These are phyloP conservation scores for Trididemnum clinides DNA, from an alignment of 23 tunicate species.

Conservation along the genomic window DNA sequence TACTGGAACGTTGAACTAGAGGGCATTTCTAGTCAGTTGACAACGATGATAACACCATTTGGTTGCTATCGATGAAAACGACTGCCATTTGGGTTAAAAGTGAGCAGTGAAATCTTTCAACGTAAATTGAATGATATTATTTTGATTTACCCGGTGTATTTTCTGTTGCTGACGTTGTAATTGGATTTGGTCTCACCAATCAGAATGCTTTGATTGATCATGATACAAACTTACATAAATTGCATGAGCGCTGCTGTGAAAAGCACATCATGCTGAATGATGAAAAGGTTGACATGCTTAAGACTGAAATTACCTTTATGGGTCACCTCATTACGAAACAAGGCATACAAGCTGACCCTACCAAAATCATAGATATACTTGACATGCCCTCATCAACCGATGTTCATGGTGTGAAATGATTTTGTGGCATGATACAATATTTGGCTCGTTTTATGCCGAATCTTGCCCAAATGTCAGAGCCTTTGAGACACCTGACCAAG, in stretches of 20 bases:
- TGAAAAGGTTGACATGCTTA: not conserved
- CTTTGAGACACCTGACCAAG: not conserved
- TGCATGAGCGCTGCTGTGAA: not conserved
- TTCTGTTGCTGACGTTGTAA: slow-evolving; percentile 29
- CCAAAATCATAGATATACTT: slow-evolving; percentile 2
- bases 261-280: slow-evolving; percentile 28
- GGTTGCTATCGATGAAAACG: slow-evolving; percentile 27
- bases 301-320: slow-evolving; percentile 19
- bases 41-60: slow-evolving; percentile 29
- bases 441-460: not conserved
- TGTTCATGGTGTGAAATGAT: not conserved
- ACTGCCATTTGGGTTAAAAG: slow-evolving; percentile 41
- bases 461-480: not conserved
- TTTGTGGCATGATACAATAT: not conserved
- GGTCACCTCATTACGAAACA: slow-evolving; percentile 11
- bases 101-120: slow-evolving; percentile 21
- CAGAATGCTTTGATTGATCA: slow-evolving; percentile 14
- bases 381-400: not conserved
- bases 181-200: slow-evolving; percentile 1
- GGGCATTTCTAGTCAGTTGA: not conserved
- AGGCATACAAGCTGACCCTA: slow-evolving; percentile 25
- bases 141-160: not conserved
- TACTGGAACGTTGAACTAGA: slow-evolving; percentile 34
- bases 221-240: not conserved
- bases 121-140: not conserved